phyloP scores from a whole-genome alignment of 2,797 vertebrate species.

The Coregonus ussuriensis region DNA sequence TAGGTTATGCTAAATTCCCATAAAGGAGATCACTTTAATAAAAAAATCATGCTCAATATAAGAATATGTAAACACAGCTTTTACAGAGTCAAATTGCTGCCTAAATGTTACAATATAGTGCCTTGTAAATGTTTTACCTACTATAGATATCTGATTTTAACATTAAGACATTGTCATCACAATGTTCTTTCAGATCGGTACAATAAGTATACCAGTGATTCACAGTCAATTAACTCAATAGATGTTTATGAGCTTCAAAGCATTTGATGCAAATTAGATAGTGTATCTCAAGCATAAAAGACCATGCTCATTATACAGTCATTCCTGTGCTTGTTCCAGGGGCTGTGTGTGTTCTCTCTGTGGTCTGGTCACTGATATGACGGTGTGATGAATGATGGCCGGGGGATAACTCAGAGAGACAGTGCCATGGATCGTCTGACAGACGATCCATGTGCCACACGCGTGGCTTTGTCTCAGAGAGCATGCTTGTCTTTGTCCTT shows the following conservation, averaged over 20 bases:
- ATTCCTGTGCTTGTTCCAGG: slow-evolving; percentile 43
- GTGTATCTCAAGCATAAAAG: slow-evolving; percentile 52
- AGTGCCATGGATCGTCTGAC: slow-evolving; percentile 50
- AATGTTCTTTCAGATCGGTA: background rate
- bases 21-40: background rate
- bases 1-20: background rate
- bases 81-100: background rate
- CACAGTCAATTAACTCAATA: slow-evolving; percentile 51
- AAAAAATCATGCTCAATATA: background rate
- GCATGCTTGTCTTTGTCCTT: slow-evolving; percentile 25
- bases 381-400: slow-evolving; percentile 64
- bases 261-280: slow-evolving; percentile 64
- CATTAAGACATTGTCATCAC: background rate
- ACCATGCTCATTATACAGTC: slow-evolving; percentile 59
- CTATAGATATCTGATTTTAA: background rate
- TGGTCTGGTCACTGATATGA: slow-evolving; percentile 27
- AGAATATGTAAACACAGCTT: background rate
- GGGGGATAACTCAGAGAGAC: slow-evolving; percentile 1
- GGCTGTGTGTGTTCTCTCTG: slow-evolving; percentile 20
- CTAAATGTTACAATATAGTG: background rate
- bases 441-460: background rate
- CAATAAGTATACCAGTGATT: slow-evolving; percentile 39
- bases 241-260: slow-evolving; percentile 51
- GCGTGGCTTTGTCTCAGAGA: slow-evolving; percentile 37
- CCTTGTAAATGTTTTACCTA: background rate